Percentiles rank a stretch among this genome's conserved stretches.
Conservation (phyloP, 1,140 invertebrate species). For the Homarus americanus region DNA sequence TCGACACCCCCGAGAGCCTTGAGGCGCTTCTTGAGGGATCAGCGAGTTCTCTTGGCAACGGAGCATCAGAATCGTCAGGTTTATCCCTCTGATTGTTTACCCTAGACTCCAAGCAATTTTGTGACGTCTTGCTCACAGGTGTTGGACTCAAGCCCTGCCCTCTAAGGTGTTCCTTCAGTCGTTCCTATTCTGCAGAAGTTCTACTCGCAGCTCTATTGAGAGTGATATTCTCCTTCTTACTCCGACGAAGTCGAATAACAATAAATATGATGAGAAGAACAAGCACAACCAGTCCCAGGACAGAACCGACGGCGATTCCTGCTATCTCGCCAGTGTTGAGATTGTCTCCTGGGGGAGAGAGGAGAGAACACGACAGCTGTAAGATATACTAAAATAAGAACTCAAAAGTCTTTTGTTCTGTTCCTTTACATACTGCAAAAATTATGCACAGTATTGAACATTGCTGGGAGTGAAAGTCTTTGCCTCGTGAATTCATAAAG, state of each 20-base stretch:
- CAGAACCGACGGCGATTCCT: conserved; percentile 40
- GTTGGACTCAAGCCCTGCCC: neutral
- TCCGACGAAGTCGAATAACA: conserved; percentile 9
- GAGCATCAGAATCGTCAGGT: no score
- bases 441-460: neutral
- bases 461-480: neutral
- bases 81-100: neutral
- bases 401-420: neutral
- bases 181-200: conserved; percentile 40
- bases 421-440: neutral
- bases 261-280: conserved; percentile 11
- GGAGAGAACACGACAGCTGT: no score
- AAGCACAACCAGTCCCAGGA: neutral
- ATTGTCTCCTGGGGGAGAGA: neutral
- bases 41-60: neutral
- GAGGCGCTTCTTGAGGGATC: neutral
- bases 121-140: neutral
- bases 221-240: conserved; percentile 39
- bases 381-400: neutral
- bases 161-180: conserved; percentile 19
- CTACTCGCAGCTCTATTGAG: neutral
- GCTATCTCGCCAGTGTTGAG: conserved; percentile 23
- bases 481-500: neutral
- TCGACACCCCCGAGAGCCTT: neutral
- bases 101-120: neutral